These are phyloP conservation scores for Caenorhabditis sp. DNA, from an alignment of 2,888 invertebrate genomes.

Conservation along the genomic window DNA sequence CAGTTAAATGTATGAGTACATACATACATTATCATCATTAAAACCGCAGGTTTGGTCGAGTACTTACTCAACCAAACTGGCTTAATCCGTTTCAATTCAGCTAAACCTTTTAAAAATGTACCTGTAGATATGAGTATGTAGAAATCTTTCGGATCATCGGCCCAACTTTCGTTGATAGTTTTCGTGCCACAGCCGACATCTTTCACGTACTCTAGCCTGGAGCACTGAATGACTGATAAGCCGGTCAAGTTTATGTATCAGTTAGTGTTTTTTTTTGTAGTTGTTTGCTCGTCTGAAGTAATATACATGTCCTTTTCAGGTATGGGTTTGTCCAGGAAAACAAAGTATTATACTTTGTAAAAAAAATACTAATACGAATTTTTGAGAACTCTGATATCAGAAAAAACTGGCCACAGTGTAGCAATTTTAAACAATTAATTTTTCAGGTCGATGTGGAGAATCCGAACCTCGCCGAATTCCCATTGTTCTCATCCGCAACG, in stretches of 20 bases:
- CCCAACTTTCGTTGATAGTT: neutral
- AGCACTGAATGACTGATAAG: neutral
- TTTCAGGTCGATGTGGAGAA: constrained; percentile 81
- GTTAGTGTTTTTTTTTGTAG: neutral
- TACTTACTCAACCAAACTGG: no score
- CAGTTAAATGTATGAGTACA: no score
- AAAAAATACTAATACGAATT: no score
- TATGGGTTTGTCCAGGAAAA: neutral
- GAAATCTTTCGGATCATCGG: neutral
- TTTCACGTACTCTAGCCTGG: neutral
- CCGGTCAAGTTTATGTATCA: neutral
- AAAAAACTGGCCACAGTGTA: neutral
- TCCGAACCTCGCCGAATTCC: constrained; percentile 80
- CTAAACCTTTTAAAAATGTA: no score
- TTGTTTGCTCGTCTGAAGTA: neutral
- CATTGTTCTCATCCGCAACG: constrained; percentile 75
- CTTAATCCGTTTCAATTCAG: no score
- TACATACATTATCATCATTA: no score
- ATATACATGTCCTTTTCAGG: no score
- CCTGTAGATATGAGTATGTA: neutral
- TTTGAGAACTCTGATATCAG: no score
- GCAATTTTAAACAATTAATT: neutral
- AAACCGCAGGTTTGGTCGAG: no score
- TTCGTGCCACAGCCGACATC: neutral
- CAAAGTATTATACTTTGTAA: neutral